phyloP scores from a whole-genome alignment of 1,140 invertebrate species.

The Euwallacea similis region DNA sequence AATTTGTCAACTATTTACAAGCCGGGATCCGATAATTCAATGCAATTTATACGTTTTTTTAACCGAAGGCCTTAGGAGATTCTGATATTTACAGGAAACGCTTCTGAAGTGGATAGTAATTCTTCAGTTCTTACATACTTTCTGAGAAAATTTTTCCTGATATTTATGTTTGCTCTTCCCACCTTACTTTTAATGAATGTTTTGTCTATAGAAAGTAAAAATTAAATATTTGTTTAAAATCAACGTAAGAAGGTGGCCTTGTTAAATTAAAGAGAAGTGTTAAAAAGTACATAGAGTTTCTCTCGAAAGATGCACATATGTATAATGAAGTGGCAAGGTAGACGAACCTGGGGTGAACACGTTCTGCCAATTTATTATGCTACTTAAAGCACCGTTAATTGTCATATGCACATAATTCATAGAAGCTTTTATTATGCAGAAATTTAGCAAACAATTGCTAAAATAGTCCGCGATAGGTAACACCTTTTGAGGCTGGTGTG shows the following conservation, averaged over 20 bases:
- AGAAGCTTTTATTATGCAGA: constrained; percentile 13
- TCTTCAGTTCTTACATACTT: background rate
- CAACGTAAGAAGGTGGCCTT: background rate
- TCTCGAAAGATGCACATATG: background rate
- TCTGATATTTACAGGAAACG: background rate
- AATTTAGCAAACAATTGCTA: constrained; percentile 7
- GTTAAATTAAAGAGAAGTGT: constrained; percentile 1
- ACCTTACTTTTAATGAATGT: background rate
- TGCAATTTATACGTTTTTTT: constrained; percentile 23
- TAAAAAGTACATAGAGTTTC: background rate
- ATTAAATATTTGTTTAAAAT: background rate
- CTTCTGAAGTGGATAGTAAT: background rate
- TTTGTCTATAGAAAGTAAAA: background rate
- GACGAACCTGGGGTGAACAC: constrained; percentile 7
- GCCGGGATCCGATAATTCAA: constrained; percentile 12
- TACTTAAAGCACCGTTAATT: background rate
- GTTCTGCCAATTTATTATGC: constrained; percentile 9
- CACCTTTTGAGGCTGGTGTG: background rate
- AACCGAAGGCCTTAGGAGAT: background rate
- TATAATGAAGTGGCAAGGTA: constrained; percentile 1
- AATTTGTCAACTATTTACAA: constrained; percentile 24
- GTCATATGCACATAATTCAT: constrained; percentile 10
- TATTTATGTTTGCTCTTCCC: background rate
- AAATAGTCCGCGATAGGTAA: constrained; percentile 7
- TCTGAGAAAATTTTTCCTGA: background rate